Conservation (phyloP, 2,797 vertebrate species). For the Hydrophis major region DNA sequence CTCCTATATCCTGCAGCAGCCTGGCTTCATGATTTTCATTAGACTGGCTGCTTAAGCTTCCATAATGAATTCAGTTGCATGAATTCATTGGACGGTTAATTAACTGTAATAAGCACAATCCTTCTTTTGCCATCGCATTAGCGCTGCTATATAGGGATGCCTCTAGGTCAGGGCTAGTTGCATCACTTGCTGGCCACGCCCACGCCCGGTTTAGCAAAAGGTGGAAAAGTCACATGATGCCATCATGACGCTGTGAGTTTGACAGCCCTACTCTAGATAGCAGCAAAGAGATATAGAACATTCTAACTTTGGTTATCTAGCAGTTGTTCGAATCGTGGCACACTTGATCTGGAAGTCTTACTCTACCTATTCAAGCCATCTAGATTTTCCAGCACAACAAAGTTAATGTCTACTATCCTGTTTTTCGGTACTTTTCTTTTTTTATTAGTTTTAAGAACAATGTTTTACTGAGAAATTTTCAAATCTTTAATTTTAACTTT, state of each 20-base stretch:
- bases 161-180: neutral
- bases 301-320: neutral
- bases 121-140: constrained; percentile 25
- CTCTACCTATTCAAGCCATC: neutral
- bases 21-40: neutral
- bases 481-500: neutral
- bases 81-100: neutral
- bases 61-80: neutral
- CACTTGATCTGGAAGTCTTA: neutral
- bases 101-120: constrained; percentile 54
- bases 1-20: neutral
- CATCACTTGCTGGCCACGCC: too few species aligned
- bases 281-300: neutral
- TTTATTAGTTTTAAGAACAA: constrained; percentile 7
- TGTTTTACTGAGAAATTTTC: neutral
- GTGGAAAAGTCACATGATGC: too few species aligned
- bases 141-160: neutral
- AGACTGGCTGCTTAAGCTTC: neutral
- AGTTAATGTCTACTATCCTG: neutral
- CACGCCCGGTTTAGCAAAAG: too few species aligned
- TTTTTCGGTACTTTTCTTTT: neutral
- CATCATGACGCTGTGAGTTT: too few species aligned
- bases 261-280: neutral
- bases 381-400: neutral
- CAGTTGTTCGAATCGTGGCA: neutral